Conservation (phyloP, 1,140 invertebrate genomes). For the Drosophila nigrodunni region DNA sequence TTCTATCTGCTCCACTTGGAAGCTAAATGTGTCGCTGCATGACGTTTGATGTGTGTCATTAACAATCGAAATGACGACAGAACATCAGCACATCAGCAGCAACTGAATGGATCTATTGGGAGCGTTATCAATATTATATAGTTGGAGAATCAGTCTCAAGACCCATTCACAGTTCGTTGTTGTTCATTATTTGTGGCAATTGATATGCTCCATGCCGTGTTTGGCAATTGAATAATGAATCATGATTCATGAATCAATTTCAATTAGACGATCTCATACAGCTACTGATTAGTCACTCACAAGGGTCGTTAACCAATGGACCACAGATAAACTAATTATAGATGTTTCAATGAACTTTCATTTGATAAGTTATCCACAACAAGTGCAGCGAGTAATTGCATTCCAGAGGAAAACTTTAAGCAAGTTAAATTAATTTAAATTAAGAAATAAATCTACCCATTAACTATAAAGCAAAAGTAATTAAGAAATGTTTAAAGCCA, state of each 20-base stretch:
- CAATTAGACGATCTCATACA: slow-evolving; percentile 11
- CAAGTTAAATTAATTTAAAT: too few relatives aligned
- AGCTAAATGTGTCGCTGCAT: slow-evolving; percentile 43
- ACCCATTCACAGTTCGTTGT: not conserved
- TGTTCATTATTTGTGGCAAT: slow-evolving; percentile 4
- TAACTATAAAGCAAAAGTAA: too few relatives aligned
- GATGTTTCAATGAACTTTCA: not conserved
- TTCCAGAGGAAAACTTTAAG: too few relatives aligned
- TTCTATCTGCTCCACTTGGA: slow-evolving; percentile 17
- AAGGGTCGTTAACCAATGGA: not conserved
- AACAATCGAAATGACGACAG: slow-evolving; percentile 8
- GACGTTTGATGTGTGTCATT: slow-evolving; percentile 55
- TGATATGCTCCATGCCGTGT: slow-evolving; percentile 6
- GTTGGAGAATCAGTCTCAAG: slow-evolving; percentile 2
- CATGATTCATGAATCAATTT: slow-evolving; percentile 8
- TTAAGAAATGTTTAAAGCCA: too few relatives aligned
- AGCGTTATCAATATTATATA: slow-evolving; percentile 4
- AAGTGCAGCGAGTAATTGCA: too few relatives aligned
- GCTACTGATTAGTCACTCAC: slow-evolving; percentile 1
- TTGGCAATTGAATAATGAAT: slow-evolving; percentile 3
- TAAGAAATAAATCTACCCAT: too few relatives aligned
- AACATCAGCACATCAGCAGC: too few relatives aligned
- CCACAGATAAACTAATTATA: slow-evolving; percentile 7
- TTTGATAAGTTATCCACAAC: not conserved
- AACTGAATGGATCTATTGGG: slow-evolving; percentile 10